These are phyloP conservation scores for Lordiphosa stackelbergi DNA, from an alignment of 1,140 invertebrate species.

Conservation along the genomic window DNA sequence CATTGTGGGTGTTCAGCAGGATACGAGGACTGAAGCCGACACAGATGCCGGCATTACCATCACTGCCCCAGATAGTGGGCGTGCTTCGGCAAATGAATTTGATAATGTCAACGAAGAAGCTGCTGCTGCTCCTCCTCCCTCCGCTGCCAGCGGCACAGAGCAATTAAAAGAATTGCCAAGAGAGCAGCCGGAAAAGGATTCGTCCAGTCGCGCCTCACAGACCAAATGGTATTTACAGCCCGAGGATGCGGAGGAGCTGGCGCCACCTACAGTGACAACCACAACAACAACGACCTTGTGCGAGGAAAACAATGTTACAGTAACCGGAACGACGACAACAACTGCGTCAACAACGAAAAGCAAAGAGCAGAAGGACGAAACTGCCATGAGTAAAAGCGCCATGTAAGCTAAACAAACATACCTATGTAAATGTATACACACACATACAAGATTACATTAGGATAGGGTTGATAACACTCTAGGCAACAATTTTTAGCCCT, in stretches of 20 bases:
- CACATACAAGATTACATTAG: too few relatives aligned
- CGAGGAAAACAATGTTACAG: slow-evolving; percentile 14
- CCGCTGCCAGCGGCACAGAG: background rate
- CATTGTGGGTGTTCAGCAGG: slow-evolving; percentile 34
- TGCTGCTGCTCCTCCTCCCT: background rate
- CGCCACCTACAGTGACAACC: background rate
- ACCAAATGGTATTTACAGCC: slow-evolving; percentile 59
- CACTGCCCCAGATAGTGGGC: slow-evolving; percentile 46
- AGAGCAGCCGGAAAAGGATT: background rate
- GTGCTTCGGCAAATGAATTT: slow-evolving; percentile 61
- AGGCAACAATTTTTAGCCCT: too few relatives aligned
- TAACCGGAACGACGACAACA: slow-evolving; percentile 10
- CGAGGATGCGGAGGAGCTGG: slow-evolving; percentile 1
- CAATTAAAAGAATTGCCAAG: slow-evolving; percentile 22
- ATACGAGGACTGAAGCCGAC: slow-evolving; percentile 14
- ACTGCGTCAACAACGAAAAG: slow-evolving; percentile 2
- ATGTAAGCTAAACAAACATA: slow-evolving; percentile 11
- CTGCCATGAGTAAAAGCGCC: slow-evolving; percentile 12
- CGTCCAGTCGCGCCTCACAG: slow-evolving; percentile 44
- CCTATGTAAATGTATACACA: too few relatives aligned
- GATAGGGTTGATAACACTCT: too few relatives aligned
- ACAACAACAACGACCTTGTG: slow-evolving; percentile 13
- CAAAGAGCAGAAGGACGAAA: background rate
- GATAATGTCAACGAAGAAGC: slow-evolving; percentile 31
- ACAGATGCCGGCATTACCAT: slow-evolving; percentile 10